These are phyloP conservation scores for Elephas maximus DNA, from an alignment of 2,113 vertebrate species.

Conservation along the genomic window DNA sequence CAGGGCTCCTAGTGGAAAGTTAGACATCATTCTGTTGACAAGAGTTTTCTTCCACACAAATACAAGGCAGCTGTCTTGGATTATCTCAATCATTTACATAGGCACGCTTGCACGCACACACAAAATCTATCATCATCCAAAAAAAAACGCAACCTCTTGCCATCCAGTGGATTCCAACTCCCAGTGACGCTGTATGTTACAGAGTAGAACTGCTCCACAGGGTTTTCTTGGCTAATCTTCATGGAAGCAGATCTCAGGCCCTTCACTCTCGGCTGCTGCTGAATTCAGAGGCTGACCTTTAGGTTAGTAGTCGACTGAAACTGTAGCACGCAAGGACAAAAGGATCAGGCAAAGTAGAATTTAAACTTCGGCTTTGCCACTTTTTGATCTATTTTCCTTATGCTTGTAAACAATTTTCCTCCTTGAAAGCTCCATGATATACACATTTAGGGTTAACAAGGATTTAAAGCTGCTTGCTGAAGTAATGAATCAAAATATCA, in stretches of 20 bases:
- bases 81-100: not conserved
- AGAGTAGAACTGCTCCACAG: too few species aligned
- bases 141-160: too few species aligned
- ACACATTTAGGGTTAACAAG: not conserved
- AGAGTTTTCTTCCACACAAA: not conserved
- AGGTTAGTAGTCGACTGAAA: too few species aligned
- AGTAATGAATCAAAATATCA: slow-evolving; percentile 63
- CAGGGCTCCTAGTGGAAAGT: not conserved
- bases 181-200: too few species aligned
- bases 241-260: too few species aligned
- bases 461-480: slow-evolving; percentile 49
- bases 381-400: not conserved
- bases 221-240: too few species aligned
- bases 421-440: not conserved
- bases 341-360: not conserved
- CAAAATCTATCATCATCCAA: too few species aligned
- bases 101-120: too few species aligned
- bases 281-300: not conserved
- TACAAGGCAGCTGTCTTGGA: not conserved
- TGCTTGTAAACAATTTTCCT: not conserved
- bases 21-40: not conserved
- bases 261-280: not conserved
- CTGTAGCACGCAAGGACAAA: not conserved
- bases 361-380: not conserved
- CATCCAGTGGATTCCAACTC: too few species aligned